Conservation (phyloP, 2,797 vertebrate genomes). For the Poecilia velifera region DNA sequence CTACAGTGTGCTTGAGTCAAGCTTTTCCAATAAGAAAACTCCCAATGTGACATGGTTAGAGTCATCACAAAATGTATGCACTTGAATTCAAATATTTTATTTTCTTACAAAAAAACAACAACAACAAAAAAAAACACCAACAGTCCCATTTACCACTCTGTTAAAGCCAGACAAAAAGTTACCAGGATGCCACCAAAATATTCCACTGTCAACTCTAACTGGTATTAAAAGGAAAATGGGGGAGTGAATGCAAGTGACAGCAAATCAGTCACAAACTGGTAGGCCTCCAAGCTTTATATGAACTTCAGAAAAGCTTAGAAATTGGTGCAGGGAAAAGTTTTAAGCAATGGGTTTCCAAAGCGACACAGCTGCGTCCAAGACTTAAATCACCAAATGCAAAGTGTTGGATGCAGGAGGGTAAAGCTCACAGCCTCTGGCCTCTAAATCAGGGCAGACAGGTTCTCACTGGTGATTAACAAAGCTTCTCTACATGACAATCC, state of each 20-base stretch:
- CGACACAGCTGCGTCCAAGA: not conserved
- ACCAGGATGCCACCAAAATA: not conserved
- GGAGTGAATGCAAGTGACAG: not conserved
- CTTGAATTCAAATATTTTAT: not conserved
- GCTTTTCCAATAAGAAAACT: conserved; percentile 9
- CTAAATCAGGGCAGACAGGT: not conserved
- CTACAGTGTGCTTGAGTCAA: conserved; percentile 12
- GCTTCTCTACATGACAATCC: not conserved
- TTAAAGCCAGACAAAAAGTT: not conserved
- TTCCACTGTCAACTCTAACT: not conserved
- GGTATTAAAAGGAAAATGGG: not conserved
- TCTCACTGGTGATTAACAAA: not conserved
- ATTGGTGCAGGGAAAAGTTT: not conserved
- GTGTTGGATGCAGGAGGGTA: not conserved
- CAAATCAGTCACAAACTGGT: not conserved
- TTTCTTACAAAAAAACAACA: not conserved
- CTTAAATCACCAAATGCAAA: not conserved
- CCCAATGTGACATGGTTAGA: conserved; percentile 2
- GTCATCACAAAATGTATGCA: not conserved
- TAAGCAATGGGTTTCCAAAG: not conserved
- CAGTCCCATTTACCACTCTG: not conserved
- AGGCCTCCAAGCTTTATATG: not conserved
- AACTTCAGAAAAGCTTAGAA: not conserved
- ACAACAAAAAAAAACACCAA: not conserved
- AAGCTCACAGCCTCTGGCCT: not conserved